phyloP scores from a whole-genome alignment of 2,888 invertebrate genomes.

The Cheilosia impressa region DNA sequence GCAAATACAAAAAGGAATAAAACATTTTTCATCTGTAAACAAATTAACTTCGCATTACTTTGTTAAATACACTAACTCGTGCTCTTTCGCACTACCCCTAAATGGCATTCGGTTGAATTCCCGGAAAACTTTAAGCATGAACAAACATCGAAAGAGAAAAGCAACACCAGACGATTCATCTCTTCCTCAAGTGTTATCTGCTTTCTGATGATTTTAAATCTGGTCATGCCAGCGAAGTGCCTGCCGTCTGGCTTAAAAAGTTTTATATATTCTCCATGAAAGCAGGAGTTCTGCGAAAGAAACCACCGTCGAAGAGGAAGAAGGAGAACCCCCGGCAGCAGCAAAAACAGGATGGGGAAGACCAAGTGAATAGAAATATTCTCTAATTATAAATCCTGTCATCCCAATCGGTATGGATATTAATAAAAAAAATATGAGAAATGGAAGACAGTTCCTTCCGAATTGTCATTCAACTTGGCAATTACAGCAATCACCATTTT shows the following conservation, averaged over 20 bases:
- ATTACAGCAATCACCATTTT: conserved; percentile 60
- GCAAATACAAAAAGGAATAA: too few relatives aligned
- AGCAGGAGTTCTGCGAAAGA: conserved; percentile 36
- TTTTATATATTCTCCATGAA: conserved; percentile 42
- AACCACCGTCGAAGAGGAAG: not conserved
- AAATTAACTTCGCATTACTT: conserved; percentile 8
- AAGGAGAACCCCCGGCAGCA: not conserved
- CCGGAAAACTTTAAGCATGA: conserved; percentile 30
- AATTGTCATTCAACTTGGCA: conserved; percentile 65
- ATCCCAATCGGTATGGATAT: conserved; percentile 42
- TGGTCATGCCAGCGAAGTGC: conserved; percentile 15
- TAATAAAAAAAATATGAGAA: not conserved
- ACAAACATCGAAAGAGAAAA: not conserved
- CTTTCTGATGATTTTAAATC: conserved; percentile 1
- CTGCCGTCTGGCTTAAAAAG: conserved; percentile 6
- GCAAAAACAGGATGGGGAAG: conserved; percentile 3
- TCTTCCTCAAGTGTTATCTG: not conserved
- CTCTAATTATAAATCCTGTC: conserved; percentile 68
- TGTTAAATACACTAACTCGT: conserved; percentile 28
- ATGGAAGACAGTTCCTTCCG: conserved; percentile 35
- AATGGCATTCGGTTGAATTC: conserved; percentile 20
- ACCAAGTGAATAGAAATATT: conserved; percentile 58
- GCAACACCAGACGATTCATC: not conserved
- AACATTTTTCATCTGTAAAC: not conserved
- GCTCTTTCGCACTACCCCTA: not conserved